Base-by-base conservation (phyloP, 1,140 invertebrate species). In the Drosophila leontia region DNA sequence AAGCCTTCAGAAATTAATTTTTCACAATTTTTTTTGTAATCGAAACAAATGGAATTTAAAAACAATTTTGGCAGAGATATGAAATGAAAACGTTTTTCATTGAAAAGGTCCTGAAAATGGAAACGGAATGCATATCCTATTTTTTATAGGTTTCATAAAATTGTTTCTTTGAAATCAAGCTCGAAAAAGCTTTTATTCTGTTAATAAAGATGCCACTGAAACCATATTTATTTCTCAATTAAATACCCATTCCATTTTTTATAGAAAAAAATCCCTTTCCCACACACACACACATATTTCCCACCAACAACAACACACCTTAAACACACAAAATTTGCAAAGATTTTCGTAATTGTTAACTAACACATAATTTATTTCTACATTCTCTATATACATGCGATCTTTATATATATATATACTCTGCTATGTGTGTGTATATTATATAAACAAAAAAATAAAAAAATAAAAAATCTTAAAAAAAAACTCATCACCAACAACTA, bases 321-420 rank as follows among this genome's bases (percentile, higher is more conserved):
- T 26, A 7, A 62, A 81, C 32, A 80, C 57, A 50, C 26, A 50
- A 62, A 60, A 37, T 55, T 60, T 65, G 69, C 69, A 78, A 87
- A 56, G 59, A 83, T 76, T 78, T 84, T 48, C 51, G 63, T 85
- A 90, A 88, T 90, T 79, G 70, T 85, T 74, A 76, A 90, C 85
- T 90, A 88, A 88, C 85, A 78, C 78, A 68, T 75, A 88, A 84
- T 88, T 85, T 88, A 81, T 85, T 88, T 84, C 81, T 84, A 88
- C 81, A 68, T 88, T 88, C 65, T 84, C 59, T 84, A 81, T 85
- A 87, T 85, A 87, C 70, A 86, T 76, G 78, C 82, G 67, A 84
- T 64, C 63, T 82, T 61, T 79, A 68, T 59, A 75, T 64, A 64
- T 55, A 75, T 55, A 68, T 62, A 76, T 77, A 69, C 61, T 53